Conservation (phyloP, 2,888 invertebrate species). For the Apamea monoglypha region DNA sequence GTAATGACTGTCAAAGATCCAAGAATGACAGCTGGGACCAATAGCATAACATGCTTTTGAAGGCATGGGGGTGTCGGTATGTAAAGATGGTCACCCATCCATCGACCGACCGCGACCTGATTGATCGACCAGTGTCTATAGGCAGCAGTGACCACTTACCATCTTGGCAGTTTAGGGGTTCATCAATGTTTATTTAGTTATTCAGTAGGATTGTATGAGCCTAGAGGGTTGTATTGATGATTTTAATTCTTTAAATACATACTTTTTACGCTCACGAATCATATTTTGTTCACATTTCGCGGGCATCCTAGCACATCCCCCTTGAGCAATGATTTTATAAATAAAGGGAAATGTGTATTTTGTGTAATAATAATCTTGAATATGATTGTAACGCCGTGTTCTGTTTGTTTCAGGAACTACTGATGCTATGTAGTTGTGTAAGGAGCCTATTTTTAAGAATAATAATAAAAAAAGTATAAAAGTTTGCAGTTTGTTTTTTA, state of each 20-base stretch:
- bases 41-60: too few relatives aligned
- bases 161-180: neutral
- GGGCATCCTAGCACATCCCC: too few relatives aligned
- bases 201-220: too few relatives aligned
- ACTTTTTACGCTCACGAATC: too few relatives aligned
- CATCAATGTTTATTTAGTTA: neutral
- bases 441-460: conserved; percentile 74
- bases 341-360: neutral
- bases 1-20: too few relatives aligned
- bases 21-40: too few relatives aligned
- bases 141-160: neutral
- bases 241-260: too few relatives aligned
- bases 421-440: conserved; percentile 75
- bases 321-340: neutral
- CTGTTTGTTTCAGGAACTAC: conserved; percentile 87
- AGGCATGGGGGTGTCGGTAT: too few relatives aligned
- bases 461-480: conserved; percentile 75
- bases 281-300: too few relatives aligned
- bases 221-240: too few relatives aligned
- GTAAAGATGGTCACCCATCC: too few relatives aligned
- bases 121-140: neutral
- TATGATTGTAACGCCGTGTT: conserved; percentile 8
- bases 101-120: too few relatives aligned
- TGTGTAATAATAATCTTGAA: neutral
- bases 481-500: conserved; percentile 65